Evolutionary conservation across 1,140 invertebrate genomes (phyloP), one percentile per base, ranked within the genome.

Genomic region (Arion vulgaris): DNA sequence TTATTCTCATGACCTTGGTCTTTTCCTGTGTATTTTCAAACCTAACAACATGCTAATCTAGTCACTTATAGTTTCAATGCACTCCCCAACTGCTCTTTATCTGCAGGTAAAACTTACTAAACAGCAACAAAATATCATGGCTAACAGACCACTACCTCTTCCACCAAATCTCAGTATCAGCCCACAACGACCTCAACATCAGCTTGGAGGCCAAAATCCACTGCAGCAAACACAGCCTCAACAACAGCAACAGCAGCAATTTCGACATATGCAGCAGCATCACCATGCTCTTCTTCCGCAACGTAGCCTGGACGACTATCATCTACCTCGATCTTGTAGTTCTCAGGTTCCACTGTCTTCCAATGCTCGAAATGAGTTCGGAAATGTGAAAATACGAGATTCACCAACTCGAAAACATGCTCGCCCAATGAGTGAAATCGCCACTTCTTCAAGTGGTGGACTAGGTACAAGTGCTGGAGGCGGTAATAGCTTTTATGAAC

Each of bases 401-500:
- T 84, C 83, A 7, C 83, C 83, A 23, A 36, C 66, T 13, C n/a
- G 75, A 53, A 73, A 53, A 34, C 83, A 82, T 66, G 36, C 80
- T 28, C 80, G 83, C 36, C 83, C 83, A 0, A 53, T 81, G 19
- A 84, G 83, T 57, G 83, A 84, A 62, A 84, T 84, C 73, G 83
- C 83, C 38, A 82, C 80, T 0, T 79, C 78, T 5, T 84, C 78
- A 19, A 71, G 79, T 45, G 82, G 82, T 26, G 36, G 38, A 0
- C 68, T 28, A 13, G 81, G 74, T 0, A 19, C 39, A 34, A 34
- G 45, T 2, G 68, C 28, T 45, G 76, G 71, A 15, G 57, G 0
- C 23, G 19, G 4, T 32, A 57, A 68, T 17, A 74, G 45, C 51
- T 78, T 69, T 49, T 73, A 53, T 45, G 49, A 69, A 39, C 76